phyloP scores from a whole-genome alignment of 2,888 invertebrate genomes.

The Brachyopa scutellaris region DNA sequence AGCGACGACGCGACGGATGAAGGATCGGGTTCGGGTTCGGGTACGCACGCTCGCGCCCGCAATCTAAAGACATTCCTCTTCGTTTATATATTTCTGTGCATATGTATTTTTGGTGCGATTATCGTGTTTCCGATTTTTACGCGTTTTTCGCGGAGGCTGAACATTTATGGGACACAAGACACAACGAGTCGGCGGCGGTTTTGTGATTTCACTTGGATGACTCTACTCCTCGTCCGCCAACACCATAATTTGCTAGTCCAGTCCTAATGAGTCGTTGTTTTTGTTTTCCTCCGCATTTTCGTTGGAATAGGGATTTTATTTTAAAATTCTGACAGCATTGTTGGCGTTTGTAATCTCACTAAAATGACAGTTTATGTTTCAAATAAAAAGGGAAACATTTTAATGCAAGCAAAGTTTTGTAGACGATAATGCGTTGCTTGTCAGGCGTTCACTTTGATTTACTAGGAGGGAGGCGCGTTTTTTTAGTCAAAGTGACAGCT shows the following conservation, averaged over 20 bases:
- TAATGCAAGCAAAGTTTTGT: no score
- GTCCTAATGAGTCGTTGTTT: constrained; percentile 63
- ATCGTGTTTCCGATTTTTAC: constrained; percentile 67
- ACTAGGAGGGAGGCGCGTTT: no score
- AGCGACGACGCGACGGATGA: neutral
- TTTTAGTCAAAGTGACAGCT: no score
- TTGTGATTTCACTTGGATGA: constrained; percentile 63
- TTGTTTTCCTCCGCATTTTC: neutral
- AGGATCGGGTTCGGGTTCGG: constrained; percentile 27
- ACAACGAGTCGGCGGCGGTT: constrained; percentile 68
- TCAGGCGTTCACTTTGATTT: no score
- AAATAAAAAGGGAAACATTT: no score
- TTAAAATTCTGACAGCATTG: neutral
- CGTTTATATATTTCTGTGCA: constrained; percentile 42
- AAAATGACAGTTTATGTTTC: neutral
- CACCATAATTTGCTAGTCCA: constrained; percentile 56
- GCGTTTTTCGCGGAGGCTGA: constrained; percentile 50
- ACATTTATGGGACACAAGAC: constrained; percentile 67
- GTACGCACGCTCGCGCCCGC: constrained; percentile 16
- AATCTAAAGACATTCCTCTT: constrained; percentile 33
- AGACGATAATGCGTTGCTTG: no score
- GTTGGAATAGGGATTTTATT: neutral
- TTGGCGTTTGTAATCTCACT: neutral
- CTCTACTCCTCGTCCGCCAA: constrained; percentile 8
- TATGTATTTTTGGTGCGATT: constrained; percentile 62